Evolutionary conservation across 1,140 invertebrate species (phyloP).

Genomic region (Chlorops oryzae): DNA sequence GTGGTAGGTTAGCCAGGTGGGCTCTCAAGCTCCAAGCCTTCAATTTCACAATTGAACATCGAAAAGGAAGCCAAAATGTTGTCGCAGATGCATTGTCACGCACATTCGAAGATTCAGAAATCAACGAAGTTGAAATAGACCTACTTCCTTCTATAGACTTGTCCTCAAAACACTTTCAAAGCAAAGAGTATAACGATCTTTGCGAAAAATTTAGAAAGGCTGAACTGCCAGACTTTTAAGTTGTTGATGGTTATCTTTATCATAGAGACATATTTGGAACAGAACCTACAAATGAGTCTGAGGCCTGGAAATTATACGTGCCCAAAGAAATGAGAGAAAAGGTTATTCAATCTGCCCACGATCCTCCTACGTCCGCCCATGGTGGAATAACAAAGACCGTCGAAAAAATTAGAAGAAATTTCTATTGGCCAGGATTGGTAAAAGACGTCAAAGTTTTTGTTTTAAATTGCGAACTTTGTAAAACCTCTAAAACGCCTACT

Average conservation of each 20-base stretch:
- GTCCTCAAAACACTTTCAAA: not conserved
- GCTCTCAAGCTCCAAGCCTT: no score
- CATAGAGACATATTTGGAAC: no score
- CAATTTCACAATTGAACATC: no score
- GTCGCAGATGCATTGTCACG: no score
- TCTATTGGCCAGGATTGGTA: slow-evolving; percentile 12
- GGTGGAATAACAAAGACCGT: no score
- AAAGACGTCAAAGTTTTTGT: slow-evolving; percentile 3
- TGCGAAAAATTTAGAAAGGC: not conserved
- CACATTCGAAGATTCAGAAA: not conserved
- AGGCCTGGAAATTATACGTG: no score
- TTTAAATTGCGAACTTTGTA: slow-evolving; percentile 1
- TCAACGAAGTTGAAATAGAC: slow-evolving; percentile 1
- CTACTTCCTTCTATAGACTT: slow-evolving; percentile 7
- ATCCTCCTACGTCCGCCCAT: no score
- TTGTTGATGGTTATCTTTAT: slow-evolving; percentile 9
- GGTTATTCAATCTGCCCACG: slow-evolving; percentile 5
- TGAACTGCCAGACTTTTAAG: slow-evolving; percentile 8
- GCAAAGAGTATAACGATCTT: slow-evolving; percentile 7
- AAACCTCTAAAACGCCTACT: no score
- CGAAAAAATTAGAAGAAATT: no score
- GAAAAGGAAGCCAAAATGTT: no score
- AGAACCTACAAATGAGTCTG: no score
- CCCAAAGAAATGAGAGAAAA: not conserved
- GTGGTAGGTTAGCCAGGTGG: slow-evolving; percentile 11